Conservation (phyloP, 2,888 invertebrate genomes). For the Melieria crassipennis region DNA sequence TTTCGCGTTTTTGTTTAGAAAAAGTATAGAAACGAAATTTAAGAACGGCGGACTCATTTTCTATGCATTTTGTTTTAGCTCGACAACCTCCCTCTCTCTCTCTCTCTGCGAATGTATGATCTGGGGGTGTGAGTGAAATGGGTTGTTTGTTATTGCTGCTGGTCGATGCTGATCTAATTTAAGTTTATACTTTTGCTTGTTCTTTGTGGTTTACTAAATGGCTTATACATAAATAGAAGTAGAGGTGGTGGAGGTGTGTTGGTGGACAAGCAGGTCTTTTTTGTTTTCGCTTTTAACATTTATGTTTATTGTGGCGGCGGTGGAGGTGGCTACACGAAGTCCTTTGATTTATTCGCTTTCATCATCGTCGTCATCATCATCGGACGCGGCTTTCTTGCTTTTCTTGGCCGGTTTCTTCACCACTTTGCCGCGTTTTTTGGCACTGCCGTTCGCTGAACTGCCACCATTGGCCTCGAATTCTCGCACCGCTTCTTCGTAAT, state of each 20-base stretch:
- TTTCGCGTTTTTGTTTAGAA: constrained; percentile 29
- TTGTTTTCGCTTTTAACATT: constrained; percentile 33
- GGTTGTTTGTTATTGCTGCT: no score
- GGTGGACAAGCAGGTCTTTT: constrained; percentile 53
- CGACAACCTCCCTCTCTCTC: no score
- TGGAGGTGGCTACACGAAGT: constrained; percentile 27
- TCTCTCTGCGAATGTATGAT: no score
- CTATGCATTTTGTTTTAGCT: no score
- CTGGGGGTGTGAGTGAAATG: no score
- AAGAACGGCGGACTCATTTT: background rate
- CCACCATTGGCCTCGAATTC: constrained; percentile 87
- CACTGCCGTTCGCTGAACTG: constrained; percentile 65
- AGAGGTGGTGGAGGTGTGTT: constrained; percentile 9
- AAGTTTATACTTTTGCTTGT: background rate
- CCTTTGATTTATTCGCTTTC: constrained; percentile 70
- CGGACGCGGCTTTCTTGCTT: constrained; percentile 72
- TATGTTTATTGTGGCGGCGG: constrained; percentile 43
- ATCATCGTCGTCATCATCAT: constrained; percentile 72
- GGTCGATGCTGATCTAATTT: background rate
- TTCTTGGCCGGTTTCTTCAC: constrained; percentile 68
- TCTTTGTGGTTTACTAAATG: constrained; percentile 7
- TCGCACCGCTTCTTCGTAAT: constrained; percentile 87
- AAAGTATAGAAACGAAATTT: constrained; percentile 9
- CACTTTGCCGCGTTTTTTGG: constrained; percentile 67
- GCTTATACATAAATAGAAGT: constrained; percentile 17